A percentile compares a stretch with the other conserved stretches of the same genome.
These are phyloP conservation scores for Serranus cabrilla DNA, from an alignment of 2,797 vertebrate genomes.

Conservation along the genomic window DNA sequence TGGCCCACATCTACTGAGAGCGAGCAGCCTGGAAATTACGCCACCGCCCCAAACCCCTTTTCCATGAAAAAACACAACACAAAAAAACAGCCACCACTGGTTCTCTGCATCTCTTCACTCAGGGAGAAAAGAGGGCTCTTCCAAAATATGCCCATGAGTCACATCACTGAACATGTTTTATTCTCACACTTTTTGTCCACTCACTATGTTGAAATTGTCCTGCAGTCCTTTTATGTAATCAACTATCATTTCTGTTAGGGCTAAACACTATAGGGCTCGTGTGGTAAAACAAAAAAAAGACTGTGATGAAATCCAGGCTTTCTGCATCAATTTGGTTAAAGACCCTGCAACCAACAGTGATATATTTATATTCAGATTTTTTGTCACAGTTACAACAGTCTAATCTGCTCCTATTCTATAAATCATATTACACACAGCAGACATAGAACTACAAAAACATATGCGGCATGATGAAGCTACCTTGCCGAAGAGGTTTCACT, in stretches of 20 bases:
- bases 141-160: conserved; percentile 66
- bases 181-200: conserved; percentile 50
- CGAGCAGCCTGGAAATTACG: conserved; percentile 83
- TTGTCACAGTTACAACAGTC: neutral
- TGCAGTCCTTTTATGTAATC: conserved; percentile 67
- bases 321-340: conserved; percentile 19
- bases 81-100: conserved; percentile 38
- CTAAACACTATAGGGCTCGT: conserved; percentile 38
- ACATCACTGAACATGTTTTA: conserved; percentile 67
- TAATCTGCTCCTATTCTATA: neutral
- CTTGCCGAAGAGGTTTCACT: conserved; percentile 30
- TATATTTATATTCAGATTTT: neutral
- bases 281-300: conserved; percentile 19
- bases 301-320: conserved; percentile 24
- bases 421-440: neutral
- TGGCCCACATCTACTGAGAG: conserved; percentile 82
- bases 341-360: conserved; percentile 1
- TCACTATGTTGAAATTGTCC: conserved; percentile 63
- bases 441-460: neutral
- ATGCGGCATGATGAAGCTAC: neutral
- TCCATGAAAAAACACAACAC: conserved; percentile 50
- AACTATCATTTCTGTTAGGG: conserved; percentile 62
- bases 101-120: conserved; percentile 82
- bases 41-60: conserved; percentile 75
- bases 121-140: conserved; percentile 63